phyloP scores from a whole-genome alignment of 2,113 vertebrate genomes.

The Zosterops japonicus region DNA sequence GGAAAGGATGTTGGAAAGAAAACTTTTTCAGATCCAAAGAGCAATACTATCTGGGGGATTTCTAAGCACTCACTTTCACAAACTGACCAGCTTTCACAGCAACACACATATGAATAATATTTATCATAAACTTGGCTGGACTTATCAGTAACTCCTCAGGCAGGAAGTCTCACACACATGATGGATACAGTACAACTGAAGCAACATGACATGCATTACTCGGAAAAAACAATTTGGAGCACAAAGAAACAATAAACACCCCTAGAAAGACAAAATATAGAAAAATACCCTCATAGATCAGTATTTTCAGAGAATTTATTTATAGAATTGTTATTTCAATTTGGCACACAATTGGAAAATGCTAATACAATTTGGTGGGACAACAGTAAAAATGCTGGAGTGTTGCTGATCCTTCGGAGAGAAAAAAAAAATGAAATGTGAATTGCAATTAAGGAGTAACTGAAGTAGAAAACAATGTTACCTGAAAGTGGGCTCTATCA shows the following conservation, averaged over 20 bases:
- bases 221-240: neutral
- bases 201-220: neutral
- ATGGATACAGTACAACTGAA: neutral
- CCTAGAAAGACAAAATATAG: neutral
- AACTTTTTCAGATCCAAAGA: neutral
- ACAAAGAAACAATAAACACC: neutral
- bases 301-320: constrained; percentile 50
- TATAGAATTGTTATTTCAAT: neutral
- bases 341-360: constrained; percentile 42
- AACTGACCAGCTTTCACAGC: neutral
- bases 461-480: neutral
- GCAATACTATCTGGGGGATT: neutral
- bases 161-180: neutral
- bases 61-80: neutral
- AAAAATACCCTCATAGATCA: neutral
- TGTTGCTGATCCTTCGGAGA: neutral
- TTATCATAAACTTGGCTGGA: neutral
- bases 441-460: neutral
- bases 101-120: neutral
- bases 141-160: neutral
- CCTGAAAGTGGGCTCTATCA: neutral
- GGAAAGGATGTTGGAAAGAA: neutral
- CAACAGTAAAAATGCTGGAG: neutral
- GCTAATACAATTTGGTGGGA: constrained; percentile 9
- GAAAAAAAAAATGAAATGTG: neutral